These are phyloP conservation scores for Ophthalmolycus amberensis DNA, from an alignment of 2,113 vertebrate genomes.

Conservation along the genomic window DNA sequence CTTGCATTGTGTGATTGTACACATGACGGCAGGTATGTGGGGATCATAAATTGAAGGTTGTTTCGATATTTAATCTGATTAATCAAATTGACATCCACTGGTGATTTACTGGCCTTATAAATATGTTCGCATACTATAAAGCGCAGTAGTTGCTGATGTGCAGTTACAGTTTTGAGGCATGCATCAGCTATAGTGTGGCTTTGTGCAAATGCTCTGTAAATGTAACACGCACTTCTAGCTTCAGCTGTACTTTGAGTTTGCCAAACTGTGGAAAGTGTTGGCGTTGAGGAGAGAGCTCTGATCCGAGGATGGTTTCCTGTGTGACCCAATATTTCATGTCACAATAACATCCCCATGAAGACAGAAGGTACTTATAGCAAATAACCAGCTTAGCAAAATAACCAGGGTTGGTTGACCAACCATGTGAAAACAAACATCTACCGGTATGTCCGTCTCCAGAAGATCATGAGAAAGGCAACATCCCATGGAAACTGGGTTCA, in stretches of 20 bases:
- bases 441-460: slow-evolving; percentile 41
- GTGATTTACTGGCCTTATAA: background rate
- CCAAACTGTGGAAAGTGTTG: background rate
- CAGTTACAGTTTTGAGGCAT: background rate
- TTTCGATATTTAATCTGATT: background rate
- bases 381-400: slow-evolving; percentile 80
- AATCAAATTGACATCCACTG: background rate
- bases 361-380: slow-evolving; percentile 76
- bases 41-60: background rate
- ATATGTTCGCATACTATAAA: background rate
- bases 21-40: background rate
- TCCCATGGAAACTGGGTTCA: slow-evolving; percentile 64
- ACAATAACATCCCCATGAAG: slow-evolving; percentile 76
- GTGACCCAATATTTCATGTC: slow-evolving; percentile 62
- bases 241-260: too few species aligned
- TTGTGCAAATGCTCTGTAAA: too few species aligned
- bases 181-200: background rate
- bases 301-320: slow-evolving; percentile 53
- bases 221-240: too few species aligned
- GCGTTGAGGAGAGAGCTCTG: slow-evolving; percentile 23
- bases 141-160: background rate
- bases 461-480: slow-evolving; percentile 58
- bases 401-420: slow-evolving; percentile 69
- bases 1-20: background rate
- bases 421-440: slow-evolving; percentile 82